Base-by-base conservation (phyloP, 2,888 invertebrate genomes). In the Brachyopa scutellaris region DNA sequence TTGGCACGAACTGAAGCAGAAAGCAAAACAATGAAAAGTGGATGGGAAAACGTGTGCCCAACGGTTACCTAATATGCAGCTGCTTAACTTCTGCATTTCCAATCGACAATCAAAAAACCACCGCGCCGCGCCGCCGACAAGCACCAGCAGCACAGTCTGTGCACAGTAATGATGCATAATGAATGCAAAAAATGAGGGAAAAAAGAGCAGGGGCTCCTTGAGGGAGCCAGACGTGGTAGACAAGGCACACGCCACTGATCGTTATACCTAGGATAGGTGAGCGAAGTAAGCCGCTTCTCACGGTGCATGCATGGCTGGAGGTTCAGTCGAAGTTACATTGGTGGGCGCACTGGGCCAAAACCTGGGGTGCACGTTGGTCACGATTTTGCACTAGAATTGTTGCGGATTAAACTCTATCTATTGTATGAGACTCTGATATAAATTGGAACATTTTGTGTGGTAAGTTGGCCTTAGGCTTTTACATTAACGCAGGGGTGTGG, bases 161-260 rank as follows among this genome's bases (percentile, higher is more conserved):
- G 26, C 59, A 47, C 47, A 3, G 59, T 78, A 78, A 72, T 72
- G 72, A 78, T 59, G 59, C 72, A 78, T 64, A 78, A 57, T 66
- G n/a, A 66, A 31, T 31, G 19, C 26, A 53, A 15, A 57, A 42
- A 42, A 17, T 9, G 17, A 23, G 21, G 4, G 2, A 9, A 29
- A 8, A 13, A 0, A 38, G 11, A 15, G 7, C 9, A 7, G 5
- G 31, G 11, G 36, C 64, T n/a, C 51, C 51, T 61, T 70, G 47
- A 49, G 49, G 47, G 13, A 26, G 17, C 31, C 40, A 29, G 11
- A 29, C 42, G 59, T 31, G 55, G 31, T 29, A 49, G 45, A 23
- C 59, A 49, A 26, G 66, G 77, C 82, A 77, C 82, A 82, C 82
- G 82, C 82, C 82, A 55, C n/a, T 17, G 26, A 77, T 21, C n/a